These are phyloP conservation scores for Cheirogaleus major DNA, from an alignment of 2,797 vertebrate genomes.

Conservation along the genomic window DNA sequence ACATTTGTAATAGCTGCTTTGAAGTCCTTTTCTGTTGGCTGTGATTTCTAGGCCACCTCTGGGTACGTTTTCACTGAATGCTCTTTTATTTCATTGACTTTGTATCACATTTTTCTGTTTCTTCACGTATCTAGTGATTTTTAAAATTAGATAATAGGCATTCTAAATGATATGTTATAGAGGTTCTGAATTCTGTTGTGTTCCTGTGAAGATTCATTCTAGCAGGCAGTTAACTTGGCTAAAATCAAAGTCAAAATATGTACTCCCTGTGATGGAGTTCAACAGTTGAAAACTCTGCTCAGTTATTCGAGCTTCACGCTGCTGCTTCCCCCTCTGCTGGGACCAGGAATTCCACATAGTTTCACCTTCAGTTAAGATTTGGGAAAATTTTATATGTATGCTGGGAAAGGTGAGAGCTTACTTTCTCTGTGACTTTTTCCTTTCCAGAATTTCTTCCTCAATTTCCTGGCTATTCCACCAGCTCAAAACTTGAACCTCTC, in stretches of 20 bases:
- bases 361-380: neutral
- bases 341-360: neutral
- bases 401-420: neutral
- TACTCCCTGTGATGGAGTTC: neutral
- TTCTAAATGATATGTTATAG: neutral
- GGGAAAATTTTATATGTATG: neutral
- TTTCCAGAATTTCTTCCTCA: neutral
- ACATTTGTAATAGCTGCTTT: neutral
- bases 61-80: neutral
- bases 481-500: neutral
- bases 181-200: neutral
- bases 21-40: neutral
- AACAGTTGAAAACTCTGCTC: neutral
- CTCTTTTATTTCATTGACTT: neutral
- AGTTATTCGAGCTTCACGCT: neutral
- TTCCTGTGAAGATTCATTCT: neutral
- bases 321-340: neutral
- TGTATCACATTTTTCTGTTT: neutral
- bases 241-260: neutral
- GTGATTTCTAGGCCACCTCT: neutral
- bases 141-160: neutral
- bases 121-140: neutral
- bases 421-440: neutral
- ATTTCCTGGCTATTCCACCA: neutral
- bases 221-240: neutral